phyloP scores from a whole-genome alignment of 2,113 vertebrate species.

The Rhea americana region DNA sequence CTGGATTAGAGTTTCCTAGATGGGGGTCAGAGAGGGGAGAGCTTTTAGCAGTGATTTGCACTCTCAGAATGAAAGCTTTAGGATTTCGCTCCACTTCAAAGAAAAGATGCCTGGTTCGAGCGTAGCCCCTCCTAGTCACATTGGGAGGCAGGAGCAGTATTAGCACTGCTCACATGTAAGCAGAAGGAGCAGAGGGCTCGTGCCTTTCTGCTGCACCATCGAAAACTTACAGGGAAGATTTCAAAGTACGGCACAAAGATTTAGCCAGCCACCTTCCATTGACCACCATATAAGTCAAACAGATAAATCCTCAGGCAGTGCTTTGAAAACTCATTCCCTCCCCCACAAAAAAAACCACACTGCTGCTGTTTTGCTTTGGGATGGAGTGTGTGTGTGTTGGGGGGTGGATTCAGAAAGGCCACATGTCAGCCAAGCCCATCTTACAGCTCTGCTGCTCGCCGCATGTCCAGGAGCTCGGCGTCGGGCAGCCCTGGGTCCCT shows the following conservation, averaged over 20 bases:
- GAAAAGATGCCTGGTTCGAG: conserved; percentile 3
- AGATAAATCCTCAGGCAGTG: not conserved
- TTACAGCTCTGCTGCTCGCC: not conserved
- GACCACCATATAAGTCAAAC: not conserved
- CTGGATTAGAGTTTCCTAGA: conserved; percentile 26
- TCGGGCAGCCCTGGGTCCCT: not conserved
- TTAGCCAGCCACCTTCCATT: not conserved
- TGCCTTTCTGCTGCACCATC: not conserved
- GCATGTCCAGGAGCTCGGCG: fast-evolving
- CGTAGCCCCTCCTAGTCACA: not conserved
- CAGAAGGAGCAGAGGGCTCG: not conserved
- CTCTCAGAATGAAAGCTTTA: conserved; percentile 37
- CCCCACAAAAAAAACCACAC: not conserved
- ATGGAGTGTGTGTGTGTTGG: no score
- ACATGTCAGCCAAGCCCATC: not conserved
- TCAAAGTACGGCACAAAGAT: not conserved
- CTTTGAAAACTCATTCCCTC: not conserved
- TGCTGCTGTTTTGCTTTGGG: not conserved
- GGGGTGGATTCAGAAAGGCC: fast-evolving
- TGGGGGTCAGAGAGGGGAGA: conserved; percentile 49
- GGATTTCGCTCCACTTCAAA: conserved; percentile 56
- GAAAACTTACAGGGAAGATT: not conserved
- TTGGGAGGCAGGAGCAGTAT: not conserved
- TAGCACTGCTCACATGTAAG: not conserved
- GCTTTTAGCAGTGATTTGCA: conserved; percentile 57